Conservation (phyloP, 2,113 vertebrate genomes). For the Nothoprocta perdicaria region DNA sequence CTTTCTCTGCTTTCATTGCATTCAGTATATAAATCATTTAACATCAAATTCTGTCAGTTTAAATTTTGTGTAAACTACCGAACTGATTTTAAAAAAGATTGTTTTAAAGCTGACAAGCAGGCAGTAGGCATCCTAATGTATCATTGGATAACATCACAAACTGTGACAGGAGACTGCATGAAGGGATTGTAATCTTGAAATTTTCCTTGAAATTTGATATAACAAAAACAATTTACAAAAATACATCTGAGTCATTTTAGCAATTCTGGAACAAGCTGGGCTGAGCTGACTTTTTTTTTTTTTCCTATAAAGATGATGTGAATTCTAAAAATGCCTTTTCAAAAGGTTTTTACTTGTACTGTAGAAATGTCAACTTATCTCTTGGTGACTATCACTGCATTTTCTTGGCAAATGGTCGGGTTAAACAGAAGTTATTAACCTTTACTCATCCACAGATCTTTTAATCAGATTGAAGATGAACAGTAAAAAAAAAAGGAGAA, state of each 20-base stretch:
- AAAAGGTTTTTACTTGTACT: not conserved
- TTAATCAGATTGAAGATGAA: not conserved
- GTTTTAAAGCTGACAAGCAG: not conserved
- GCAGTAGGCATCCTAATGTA: not conserved
- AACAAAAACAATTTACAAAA: not conserved
- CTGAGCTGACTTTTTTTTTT: not conserved
- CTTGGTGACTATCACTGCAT: accelerated
- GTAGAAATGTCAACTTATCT: not conserved
- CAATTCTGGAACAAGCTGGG: not conserved
- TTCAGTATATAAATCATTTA: not conserved
- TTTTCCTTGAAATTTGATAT: not conserved
- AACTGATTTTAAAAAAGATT: not conserved
- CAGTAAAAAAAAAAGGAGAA: not conserved
- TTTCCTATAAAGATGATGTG: not conserved
- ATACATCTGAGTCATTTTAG: not conserved
- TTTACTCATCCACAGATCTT: not conserved
- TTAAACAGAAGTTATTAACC: not conserved
- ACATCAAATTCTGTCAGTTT: not conserved
- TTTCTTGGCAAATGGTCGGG: not conserved
- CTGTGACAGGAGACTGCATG: not conserved
- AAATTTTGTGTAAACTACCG: not conserved
- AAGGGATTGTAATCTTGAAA: not conserved
- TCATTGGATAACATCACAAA: not conserved
- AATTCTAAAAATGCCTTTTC: no score
- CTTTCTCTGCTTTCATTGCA: not conserved